Conservation (phyloP, 2,888 invertebrate species). For the Plagodis pulveraria region DNA sequence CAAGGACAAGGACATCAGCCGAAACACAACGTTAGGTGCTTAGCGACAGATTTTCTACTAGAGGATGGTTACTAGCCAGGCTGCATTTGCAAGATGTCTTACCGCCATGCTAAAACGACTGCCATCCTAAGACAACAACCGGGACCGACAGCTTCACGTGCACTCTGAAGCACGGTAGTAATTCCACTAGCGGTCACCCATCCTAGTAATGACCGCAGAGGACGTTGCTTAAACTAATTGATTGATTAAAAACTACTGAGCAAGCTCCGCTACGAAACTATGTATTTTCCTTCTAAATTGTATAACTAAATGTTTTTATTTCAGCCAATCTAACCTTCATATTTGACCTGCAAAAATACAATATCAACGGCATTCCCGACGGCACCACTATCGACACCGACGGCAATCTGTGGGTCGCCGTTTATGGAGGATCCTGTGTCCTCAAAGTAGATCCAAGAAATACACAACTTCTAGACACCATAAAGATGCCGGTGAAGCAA, state of each 20-base stretch:
- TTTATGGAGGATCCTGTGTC: constrained; percentile 86
- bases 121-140: too few relatives aligned
- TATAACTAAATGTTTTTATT: constrained; percentile 36
- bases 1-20: too few relatives aligned
- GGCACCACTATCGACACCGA: constrained; percentile 91
- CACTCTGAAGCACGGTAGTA: too few relatives aligned
- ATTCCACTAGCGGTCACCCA: too few relatives aligned
- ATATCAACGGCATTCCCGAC: constrained; percentile 82
- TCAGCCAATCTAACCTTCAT: constrained; percentile 85
- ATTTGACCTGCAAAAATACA: constrained; percentile 82
- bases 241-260: background rate
- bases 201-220: too few relatives aligned
- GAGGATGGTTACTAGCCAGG: too few relatives aligned
- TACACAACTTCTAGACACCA: constrained; percentile 82
- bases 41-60: too few relatives aligned
- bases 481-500: constrained; percentile 85
- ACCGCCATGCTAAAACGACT: too few relatives aligned
- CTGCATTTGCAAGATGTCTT: too few relatives aligned
- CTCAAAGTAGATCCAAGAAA: constrained; percentile 81
- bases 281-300: background rate
- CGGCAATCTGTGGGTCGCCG: constrained; percentile 91
- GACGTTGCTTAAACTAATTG: too few relatives aligned
- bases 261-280: background rate
- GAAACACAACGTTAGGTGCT: background rate
- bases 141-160: too few relatives aligned